These are phyloP conservation scores for Kryptolebias marmoratus DNA, from an alignment of 2,113 vertebrate genomes.

Conservation along the genomic window DNA sequence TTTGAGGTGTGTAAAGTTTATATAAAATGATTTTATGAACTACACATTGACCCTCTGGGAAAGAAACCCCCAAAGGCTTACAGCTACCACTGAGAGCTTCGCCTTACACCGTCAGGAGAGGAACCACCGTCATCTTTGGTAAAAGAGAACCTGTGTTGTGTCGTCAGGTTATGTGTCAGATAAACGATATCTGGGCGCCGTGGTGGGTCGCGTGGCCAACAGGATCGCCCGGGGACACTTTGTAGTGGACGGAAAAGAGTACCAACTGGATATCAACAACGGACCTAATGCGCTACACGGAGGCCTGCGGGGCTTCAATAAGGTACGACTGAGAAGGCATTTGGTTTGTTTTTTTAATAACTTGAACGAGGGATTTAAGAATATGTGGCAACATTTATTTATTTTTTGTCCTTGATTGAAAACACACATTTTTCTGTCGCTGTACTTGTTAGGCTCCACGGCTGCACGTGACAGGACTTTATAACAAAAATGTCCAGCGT, in stretches of 20 bases:
- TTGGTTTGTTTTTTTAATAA: background rate
- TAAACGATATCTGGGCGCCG: conserved; percentile 88
- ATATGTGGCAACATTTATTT: too few relatives aligned
- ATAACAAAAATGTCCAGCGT: too few relatives aligned
- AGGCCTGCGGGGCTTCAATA: conserved; percentile 90
- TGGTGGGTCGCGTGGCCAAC: conserved; percentile 92
- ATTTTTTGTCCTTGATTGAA: background rate
- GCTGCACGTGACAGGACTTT: too few relatives aligned
- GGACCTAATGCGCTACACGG: conserved; percentile 93
- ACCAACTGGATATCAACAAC: conserved; percentile 87
- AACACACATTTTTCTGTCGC: background rate
- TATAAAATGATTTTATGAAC: too few relatives aligned
- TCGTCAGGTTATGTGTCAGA: conserved; percentile 87
- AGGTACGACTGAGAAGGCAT: conserved; percentile 75
- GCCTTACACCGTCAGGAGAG: background rate
- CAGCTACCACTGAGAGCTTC: too few relatives aligned
- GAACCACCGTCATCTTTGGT: background rate
- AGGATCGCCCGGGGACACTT: conserved; percentile 88
- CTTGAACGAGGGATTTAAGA: background rate
- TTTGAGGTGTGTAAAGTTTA: too few relatives aligned
- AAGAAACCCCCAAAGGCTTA: too few relatives aligned
- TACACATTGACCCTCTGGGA: too few relatives aligned
- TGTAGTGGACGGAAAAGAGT: conserved; percentile 80
- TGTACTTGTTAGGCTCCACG: too few relatives aligned
- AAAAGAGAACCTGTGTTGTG: background rate